A percentile compares a stretch with the other conserved stretches of the same genome.
Evolutionary conservation across 2,888 invertebrate genomes (phyloP).

Genomic region (Apodemia mormo): DNA sequence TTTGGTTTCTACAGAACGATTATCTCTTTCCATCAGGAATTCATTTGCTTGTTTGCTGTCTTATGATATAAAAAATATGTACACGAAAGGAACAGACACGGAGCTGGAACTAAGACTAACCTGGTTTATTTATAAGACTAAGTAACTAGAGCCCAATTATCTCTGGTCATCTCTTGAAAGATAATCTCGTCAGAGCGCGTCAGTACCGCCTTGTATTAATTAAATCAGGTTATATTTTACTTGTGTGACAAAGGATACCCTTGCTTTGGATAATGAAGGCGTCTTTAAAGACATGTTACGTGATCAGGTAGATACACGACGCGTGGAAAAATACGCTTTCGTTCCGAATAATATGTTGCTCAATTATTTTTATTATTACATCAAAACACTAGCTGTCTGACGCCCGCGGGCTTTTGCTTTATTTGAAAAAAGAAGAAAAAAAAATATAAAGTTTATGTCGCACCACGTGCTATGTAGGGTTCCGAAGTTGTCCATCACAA

Average conservation of each 20-base stretch:
- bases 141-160: slow-evolving; percentile 61
- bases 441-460: too few species aligned
- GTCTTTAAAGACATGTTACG: slow-evolving; percentile 51
- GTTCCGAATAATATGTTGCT: slow-evolving; percentile 6
- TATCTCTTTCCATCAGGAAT: too few species aligned
- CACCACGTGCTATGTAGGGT: too few species aligned
- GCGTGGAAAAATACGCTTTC: slow-evolving; percentile 18
- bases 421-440: too few species aligned
- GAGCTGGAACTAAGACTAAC: not conserved
- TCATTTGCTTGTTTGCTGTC: too few species aligned
- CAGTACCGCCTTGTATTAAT: slow-evolving; percentile 52
- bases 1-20: too few species aligned
- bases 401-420: too few species aligned
- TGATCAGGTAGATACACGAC: slow-evolving; percentile 30
- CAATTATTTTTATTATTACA: slow-evolving; percentile 7
- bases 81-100: too few species aligned
- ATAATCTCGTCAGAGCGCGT: slow-evolving; percentile 49
- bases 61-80: too few species aligned
- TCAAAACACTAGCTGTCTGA: not conserved
- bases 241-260: slow-evolving; percentile 60
- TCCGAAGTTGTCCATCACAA: too few species aligned
- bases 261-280: slow-evolving; percentile 55
- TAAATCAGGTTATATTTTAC: slow-evolving; percentile 50
- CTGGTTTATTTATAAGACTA: not conserved
- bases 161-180: slow-evolving; percentile 68